Conservation (phyloP, 2,797 vertebrate genomes). For the Myripristis murdjan region DNA sequence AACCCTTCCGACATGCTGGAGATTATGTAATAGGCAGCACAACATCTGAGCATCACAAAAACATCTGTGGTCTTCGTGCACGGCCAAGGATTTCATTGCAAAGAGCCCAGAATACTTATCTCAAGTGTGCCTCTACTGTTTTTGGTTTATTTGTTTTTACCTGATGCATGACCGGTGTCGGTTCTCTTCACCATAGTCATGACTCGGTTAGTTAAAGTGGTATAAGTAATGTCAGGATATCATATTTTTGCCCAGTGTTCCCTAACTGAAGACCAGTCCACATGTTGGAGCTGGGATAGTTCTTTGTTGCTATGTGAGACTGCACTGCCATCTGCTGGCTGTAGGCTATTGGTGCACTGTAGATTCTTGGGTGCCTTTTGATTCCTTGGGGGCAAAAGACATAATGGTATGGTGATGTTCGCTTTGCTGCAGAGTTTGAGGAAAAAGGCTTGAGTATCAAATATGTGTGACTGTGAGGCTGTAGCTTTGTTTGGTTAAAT, state of each 20-base stretch:
- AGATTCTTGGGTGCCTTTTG: neutral
- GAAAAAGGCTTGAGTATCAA: neutral
- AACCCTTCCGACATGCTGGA: neutral
- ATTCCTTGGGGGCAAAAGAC: neutral
- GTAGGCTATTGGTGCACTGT: neutral
- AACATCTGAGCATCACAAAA: constrained; percentile 4
- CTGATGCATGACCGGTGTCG: neutral
- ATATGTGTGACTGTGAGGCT: neutral
- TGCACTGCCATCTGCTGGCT: constrained; percentile 70
- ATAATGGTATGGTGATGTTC: neutral
- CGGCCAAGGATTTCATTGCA: neutral
- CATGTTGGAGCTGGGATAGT: rapidly evolving
- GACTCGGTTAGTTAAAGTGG: neutral
- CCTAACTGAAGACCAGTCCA: neutral
- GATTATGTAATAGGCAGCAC: neutral
- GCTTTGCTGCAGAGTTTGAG: neutral
- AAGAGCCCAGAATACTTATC: neutral
- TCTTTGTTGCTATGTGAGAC: neutral
- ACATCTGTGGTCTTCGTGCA: neutral
- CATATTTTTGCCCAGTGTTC: neutral
- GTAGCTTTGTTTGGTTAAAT: neutral
- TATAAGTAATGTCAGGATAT: neutral
- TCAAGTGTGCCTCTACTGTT: neutral
- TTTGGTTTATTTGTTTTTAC: neutral
- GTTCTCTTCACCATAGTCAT: neutral